Conservation (phyloP, 2,797 vertebrate species). For the Sebastes hubbsi region DNA sequence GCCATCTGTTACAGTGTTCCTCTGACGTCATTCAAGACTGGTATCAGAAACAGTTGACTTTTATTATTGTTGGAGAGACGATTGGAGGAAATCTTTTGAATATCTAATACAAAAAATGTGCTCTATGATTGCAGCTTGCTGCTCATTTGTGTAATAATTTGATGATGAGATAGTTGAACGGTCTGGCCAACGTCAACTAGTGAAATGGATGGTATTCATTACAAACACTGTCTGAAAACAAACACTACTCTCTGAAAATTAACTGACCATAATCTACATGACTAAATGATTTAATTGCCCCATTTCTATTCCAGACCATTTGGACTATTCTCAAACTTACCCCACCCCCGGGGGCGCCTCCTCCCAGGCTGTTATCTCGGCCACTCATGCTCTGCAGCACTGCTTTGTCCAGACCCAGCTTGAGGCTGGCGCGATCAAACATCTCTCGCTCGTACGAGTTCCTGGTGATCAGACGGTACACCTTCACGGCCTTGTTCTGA, state of each 20-base stretch:
- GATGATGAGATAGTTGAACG: background rate
- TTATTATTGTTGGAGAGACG: background rate
- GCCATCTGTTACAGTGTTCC: slow-evolving; percentile 9
- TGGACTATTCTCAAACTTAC: slow-evolving; percentile 55
- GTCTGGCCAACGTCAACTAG: background rate
- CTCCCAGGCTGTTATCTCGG: slow-evolving; percentile 93
- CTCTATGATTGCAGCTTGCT: background rate
- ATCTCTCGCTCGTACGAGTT: slow-evolving; percentile 99
- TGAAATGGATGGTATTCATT: background rate
- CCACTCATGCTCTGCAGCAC: slow-evolving; percentile 99
- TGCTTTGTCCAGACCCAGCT: slow-evolving; percentile 97
- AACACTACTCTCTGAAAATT: slow-evolving; percentile 8
- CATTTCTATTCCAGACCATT: slow-evolving; percentile 8
- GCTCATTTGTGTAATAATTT: background rate
- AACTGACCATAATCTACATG: slow-evolving; percentile 4
- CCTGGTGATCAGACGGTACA: slow-evolving; percentile 96
- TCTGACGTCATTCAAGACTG: slow-evolving; percentile 4
- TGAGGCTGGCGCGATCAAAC: slow-evolving; percentile 98
- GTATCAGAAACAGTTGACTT: slow-evolving; percentile 6
- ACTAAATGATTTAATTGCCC: slow-evolving; percentile 22
- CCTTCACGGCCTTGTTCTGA: slow-evolving; percentile 99
- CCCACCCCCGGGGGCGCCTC: slow-evolving; percentile 70
- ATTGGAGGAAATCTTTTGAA: background rate
- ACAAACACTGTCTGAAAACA: background rate
- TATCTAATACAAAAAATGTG: background rate